These are phyloP conservation scores for Cybosia mesomella DNA, from an alignment of 2,888 invertebrate genomes.

Conservation along the genomic window DNA sequence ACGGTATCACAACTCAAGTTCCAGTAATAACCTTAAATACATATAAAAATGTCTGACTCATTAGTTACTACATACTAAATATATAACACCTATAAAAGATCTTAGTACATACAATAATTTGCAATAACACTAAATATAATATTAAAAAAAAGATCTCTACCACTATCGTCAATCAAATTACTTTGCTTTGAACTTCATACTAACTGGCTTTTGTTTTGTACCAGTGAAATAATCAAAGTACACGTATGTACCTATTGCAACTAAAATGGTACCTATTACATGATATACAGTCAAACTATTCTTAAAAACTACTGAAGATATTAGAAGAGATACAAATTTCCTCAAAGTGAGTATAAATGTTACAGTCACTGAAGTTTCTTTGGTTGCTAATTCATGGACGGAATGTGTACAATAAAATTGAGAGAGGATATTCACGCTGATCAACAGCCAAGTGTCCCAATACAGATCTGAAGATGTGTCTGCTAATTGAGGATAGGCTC, in stretches of 20 bases:
- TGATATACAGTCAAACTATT: slow-evolving; percentile 76
- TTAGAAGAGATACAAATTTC: slow-evolving; percentile 75
- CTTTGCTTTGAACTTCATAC: slow-evolving; percentile 57
- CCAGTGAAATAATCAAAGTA: slow-evolving; percentile 77
- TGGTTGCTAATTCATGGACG: slow-evolving; percentile 77
- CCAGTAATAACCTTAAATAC: not conserved
- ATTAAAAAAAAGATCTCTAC: not conserved
- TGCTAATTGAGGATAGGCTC: slow-evolving; percentile 67
- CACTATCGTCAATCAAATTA: not conserved
- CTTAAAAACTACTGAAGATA: slow-evolving; percentile 79
- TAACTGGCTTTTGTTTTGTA: slow-evolving; percentile 69
- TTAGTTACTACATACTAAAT: not conserved
- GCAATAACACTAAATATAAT: not conserved
- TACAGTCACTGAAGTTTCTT: slow-evolving; percentile 76
- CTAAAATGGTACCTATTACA: slow-evolving; percentile 71
- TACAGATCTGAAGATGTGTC: slow-evolving; percentile 57
- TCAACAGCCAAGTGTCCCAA: slow-evolving; percentile 66
- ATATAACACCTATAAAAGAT: not conserved
- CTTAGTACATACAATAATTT: not conserved
- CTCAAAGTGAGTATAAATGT: slow-evolving; percentile 79
- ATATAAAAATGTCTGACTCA: not conserved
- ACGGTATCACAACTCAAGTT: not conserved
- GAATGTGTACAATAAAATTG: slow-evolving; percentile 78
- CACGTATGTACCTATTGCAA: slow-evolving; percentile 74
- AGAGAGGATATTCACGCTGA: slow-evolving; percentile 67